phyloP scores from a whole-genome alignment of 2,113 vertebrate species.

The Clarias gariepinus region DNA sequence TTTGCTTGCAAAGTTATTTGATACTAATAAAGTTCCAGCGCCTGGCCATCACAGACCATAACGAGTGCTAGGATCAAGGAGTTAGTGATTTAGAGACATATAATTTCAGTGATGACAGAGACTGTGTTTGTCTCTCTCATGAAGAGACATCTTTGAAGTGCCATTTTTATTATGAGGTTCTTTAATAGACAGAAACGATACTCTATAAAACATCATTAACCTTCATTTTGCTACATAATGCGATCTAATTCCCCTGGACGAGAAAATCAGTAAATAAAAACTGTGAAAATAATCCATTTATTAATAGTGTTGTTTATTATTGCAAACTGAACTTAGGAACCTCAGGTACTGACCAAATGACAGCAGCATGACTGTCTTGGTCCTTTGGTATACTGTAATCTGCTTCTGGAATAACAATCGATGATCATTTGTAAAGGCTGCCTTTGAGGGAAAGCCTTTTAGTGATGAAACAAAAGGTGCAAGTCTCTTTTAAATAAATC shows the following conservation, averaged over 20 bases:
- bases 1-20: background rate
- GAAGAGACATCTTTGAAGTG: slow-evolving; percentile 5
- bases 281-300: background rate
- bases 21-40: background rate
- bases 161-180: background rate
- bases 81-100: slow-evolving; percentile 12
- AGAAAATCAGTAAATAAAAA: background rate
- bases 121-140: slow-evolving; percentile 8
- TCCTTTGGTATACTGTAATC: background rate
- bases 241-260: background rate
- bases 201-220: background rate
- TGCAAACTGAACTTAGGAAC: background rate
- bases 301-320: background rate
- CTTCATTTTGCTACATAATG: background rate
- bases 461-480: background rate
- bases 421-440: background rate
- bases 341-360: background rate
- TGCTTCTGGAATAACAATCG: background rate
- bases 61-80: background rate
- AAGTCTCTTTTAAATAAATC: background rate
- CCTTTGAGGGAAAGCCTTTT: background rate
- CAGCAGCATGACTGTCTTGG: background rate
- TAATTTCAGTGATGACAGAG: slow-evolving; percentile 46
- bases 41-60: slow-evolving; percentile 13
- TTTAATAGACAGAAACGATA: background rate